These are phyloP conservation scores for Ophion obscuratus DNA, from an alignment of 2,888 invertebrate species.

Conservation along the genomic window DNA sequence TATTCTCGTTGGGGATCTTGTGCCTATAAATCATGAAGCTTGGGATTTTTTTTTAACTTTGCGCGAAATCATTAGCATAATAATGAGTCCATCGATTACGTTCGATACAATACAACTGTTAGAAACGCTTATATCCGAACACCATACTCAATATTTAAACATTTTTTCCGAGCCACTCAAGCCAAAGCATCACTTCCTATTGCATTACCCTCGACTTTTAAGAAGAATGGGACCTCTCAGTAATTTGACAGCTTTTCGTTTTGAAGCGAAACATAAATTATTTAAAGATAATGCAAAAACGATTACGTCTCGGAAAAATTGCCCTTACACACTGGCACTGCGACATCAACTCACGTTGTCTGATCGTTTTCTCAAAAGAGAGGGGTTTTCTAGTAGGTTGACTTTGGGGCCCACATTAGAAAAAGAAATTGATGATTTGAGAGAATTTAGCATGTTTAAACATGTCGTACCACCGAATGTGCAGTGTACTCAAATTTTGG, in stretches of 20 bases:
- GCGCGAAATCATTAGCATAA: constrained; percentile 40
- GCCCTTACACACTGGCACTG: constrained; percentile 19
- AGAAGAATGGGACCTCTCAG: constrained; percentile 29
- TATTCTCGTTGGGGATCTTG: constrained; percentile 62
- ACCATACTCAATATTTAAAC: constrained; percentile 44
- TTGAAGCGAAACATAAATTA: constrained; percentile 53
- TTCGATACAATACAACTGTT: constrained; percentile 27
- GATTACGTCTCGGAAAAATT: constrained; percentile 33
- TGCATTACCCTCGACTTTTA: constrained; percentile 36
- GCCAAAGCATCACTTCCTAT: constrained; percentile 42
- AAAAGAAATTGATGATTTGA: not conserved
- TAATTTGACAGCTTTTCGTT: constrained; percentile 27
- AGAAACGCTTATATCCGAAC: constrained; percentile 43
- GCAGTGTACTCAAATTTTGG: not conserved
- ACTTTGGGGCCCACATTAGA: constrained; percentile 17
- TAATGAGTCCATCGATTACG: constrained; percentile 8
- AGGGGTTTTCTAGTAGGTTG: constrained; percentile 27
- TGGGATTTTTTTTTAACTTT: constrained; percentile 62
- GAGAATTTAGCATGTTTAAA: constrained; percentile 2
- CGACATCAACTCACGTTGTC: constrained; percentile 43
- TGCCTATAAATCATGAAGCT: constrained; percentile 54
- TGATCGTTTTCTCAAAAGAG: constrained; percentile 2
- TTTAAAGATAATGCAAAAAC: constrained; percentile 33
- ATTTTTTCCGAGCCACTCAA: constrained; percentile 41
- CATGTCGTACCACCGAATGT: constrained; percentile 1